Conservation (phyloP, 2,888 invertebrate genomes). For the Rhingia rostrata region DNA sequence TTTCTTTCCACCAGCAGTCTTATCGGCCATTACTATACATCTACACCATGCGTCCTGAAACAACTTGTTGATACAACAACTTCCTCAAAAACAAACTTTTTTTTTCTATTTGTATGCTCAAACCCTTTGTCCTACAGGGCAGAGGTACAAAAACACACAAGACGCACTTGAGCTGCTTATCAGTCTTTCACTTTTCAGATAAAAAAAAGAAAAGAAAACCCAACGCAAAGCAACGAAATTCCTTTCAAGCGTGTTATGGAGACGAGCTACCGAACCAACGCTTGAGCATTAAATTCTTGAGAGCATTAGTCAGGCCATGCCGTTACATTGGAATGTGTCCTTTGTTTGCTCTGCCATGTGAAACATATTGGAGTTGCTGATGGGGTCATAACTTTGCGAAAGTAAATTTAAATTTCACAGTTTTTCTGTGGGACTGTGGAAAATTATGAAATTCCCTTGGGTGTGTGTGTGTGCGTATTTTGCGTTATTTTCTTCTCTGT, state of each 20-base stretch:
- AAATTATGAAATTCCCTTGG: conserved; percentile 6
- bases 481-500: not conserved
- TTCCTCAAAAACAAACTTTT: not conserved
- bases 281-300: conserved; percentile 51
- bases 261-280: conserved; percentile 9
- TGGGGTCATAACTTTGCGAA: conserved; percentile 67
- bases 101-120: conserved; percentile 15
- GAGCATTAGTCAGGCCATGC: conserved; percentile 56
- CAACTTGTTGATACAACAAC: too few relatives aligned
- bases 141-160: not conserved
- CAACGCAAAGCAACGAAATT: conserved; percentile 41
- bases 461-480: not conserved
- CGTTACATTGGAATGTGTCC: conserved; percentile 49
- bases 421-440: conserved; percentile 13
- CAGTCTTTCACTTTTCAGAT: conserved; percentile 32
- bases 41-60: too few relatives aligned
- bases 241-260: conserved; percentile 17
- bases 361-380: conserved; percentile 65
- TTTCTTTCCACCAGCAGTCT: too few relatives aligned
- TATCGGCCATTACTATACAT: too few relatives aligned
- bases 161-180: conserved; percentile 29
- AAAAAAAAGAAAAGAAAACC: conserved; percentile 10
- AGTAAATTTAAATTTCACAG: conserved; percentile 62
- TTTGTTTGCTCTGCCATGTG: conserved; percentile 64
- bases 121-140: conserved; percentile 27